Base-by-base conservation (phyloP, 2,113 vertebrate genomes). In the Colossoma macropomum region DNA sequence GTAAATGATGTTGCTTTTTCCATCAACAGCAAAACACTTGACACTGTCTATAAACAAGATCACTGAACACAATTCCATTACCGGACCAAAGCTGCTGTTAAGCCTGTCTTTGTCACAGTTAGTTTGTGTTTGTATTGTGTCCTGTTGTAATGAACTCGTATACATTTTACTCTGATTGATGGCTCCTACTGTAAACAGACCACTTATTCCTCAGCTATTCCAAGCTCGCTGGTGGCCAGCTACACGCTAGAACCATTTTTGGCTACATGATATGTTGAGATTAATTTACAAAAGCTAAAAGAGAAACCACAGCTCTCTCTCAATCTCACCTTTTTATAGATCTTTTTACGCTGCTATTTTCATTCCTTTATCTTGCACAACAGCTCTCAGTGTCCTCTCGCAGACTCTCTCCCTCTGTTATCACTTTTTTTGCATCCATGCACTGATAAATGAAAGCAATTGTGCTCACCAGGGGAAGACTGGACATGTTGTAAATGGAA, bases 221-320 rank as follows among this genome's bases (percentile, higher is more conserved):
- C 48, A 8, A 66, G 71, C 60, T 38, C 9, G 7, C 72, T 9
- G 34, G 34, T 27, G 60, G 71, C 80, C 52, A 41, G 19, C 66
- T 68, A 41, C 50, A 68, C 45, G 27, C 15, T 32, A 52, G 59
- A n/a, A 30, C 71, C 80, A 71, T 80, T 71, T 80, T 80, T 34
- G 68, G 68, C 32, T 27, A 34, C 41, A 70, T 70, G 65, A 80
- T 41, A 30, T 56, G 50, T 59, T 19, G 12, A 60, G 65, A 71
- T 71, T 71, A 71, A 60, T 52, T 59, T 71, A 12, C 41, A 56
- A 38, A 65, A 65, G 59, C 48, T 25, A 21, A 38, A 66, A 32
- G 12, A 19, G 27, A 10, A 28, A 15, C 27, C 60, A 5, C 8
- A 9, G 13, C 28, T 54, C 52, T 71, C n/a, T 30, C 23, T 45